Base-by-base conservation (phyloP, 2,888 invertebrate genomes). In the Limenitis arthemis region DNA sequence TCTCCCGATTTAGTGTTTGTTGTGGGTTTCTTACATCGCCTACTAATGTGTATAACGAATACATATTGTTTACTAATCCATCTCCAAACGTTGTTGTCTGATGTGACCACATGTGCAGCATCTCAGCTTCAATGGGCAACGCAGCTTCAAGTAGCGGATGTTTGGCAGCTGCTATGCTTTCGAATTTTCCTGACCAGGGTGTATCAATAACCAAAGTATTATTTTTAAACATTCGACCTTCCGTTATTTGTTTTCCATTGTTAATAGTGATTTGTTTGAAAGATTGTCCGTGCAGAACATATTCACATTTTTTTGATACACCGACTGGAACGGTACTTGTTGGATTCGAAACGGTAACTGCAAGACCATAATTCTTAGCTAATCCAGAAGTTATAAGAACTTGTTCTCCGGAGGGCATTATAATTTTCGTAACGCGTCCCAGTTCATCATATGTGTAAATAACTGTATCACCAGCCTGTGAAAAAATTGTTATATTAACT, bases 361-460 rank as follows among this genome's bases (percentile, higher is more conserved):
- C 91, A 47, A 95, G 83, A 11, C 93, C 94, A 68, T 94, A 93
- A 62, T 91, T 91, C 64, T 91, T 90, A 8, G 94, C 91, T 55
- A 96, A 86, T 57, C 92, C 92, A 1, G 95, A 95, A 11, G 89
- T 89, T 53, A 96, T 89, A 61, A 91, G 91, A 11, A 96, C 90
- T 64, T 93, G 92, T 82, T 97, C 96, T 51, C 98, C 98, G 60
- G 96, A 97, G 30, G 98, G 96, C 73, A 96, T 88, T 58, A 95
- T 94, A 49, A 95, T 93, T 66, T 93, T 92, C 0, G 91, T 93
- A 4, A 96, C 92, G 41, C 97, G 89, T 3, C 98, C 98, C 58
- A 95, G 89, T 75, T 92, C 91, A 69, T 98, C 96, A 69, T 97
- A 98, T 68, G 94, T 93, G 78, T 97, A 98, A 64, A 96, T 93